Evolutionary conservation across 2,797 vertebrate species (phyloP), one percentile per base, ranked within the genome.

Genomic region (Ficedula albicollis): DNA sequence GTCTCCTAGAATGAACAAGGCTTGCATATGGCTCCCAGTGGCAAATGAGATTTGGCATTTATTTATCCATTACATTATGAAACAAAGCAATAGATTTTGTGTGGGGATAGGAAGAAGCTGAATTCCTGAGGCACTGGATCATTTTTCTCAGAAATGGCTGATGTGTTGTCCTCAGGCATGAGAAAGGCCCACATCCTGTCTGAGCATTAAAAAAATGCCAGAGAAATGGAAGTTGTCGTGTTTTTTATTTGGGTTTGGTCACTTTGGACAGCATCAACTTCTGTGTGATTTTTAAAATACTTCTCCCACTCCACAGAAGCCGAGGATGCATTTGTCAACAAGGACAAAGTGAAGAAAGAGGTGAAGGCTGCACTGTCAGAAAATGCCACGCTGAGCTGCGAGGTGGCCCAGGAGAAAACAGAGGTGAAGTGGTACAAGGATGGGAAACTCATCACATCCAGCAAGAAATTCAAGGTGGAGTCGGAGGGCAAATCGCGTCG

Each of bases 291-390:
- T 55, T 38, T 10, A 20, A 55, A n/a, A 43, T 14, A 1, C 21
- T 46, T 86, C 3, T 56, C 21, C 14, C 13, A 77, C 38, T 13
- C 41, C 7, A 6, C 39, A 39, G 39, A 39, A 39, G 39, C 39
- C 39, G 39, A 39, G 39, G 39, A 39, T 39, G 39, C 39, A 39
- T 39, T 39, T 39, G 39, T 39, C 12, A 54, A 82, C 26, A 94
- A 97, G 36, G 98, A 98, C 8, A 98, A 93, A 3, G 68, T 97
- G 51, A 70, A 98, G 78, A 98, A 93, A 1, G 97, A 98, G 27
- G 98, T 98, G 55, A 98, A 97, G 3, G 98, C 81, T 69, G 46
- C 11, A 0, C 55, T 44, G 0, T 14, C 73, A 39, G 15, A 88
- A 58, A 58, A 73, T 0, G 51, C 84, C 46, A 39, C 8, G 0